Base-by-base conservation (phyloP, 2,797 vertebrate species). In the Acanthurus tractus region DNA sequence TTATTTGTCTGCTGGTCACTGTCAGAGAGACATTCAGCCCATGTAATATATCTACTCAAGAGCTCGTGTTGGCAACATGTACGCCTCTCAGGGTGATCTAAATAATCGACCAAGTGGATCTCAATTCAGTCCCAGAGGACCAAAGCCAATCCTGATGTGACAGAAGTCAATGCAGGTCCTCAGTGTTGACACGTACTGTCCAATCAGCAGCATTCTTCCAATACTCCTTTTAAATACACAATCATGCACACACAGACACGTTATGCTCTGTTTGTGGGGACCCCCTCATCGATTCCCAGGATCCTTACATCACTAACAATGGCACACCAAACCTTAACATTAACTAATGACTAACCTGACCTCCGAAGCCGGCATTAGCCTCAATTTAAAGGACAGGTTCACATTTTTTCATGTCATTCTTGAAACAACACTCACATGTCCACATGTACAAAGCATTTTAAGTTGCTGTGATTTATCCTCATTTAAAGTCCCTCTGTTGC, bases 111-210 rank as follows among this genome's bases (percentile, higher is more conserved):
- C 52, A 4, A 82, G 71, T 81, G 81, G 70, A 84, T 86, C 84
- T 64, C 57, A 23, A 40, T 73, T 18, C 57, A n/a, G 22, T 88
- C 86, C 78, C 77, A 38, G 58, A 52, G 53, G 79, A 77, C 40
- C 34, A 23, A 22, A 87, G 76, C 29, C 82, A 64, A 81, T 74
- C 59, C 62, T 69, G 66, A 83, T 9, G 84, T 83, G 82, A 84
- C 87, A 86, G 79, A 52, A 83, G 81, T 88, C 79, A 81, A 85
- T 83, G 78, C 79, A 79, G 64, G 74, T 69, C 46, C 73, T 84
- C 70, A 42, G 58, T 81, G 73, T 85, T 87, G 87, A 81, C 82
- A 77, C 6, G 46, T 5, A 50, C 22, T 52, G 46, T 88, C 83
- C 77, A 86, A 72, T 82, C 67, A 68, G 42, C 70, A 57, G 67